Evolutionary conservation across 2,113 vertebrate species (phyloP).

Genomic region (Calyptomena viridis): DNA sequence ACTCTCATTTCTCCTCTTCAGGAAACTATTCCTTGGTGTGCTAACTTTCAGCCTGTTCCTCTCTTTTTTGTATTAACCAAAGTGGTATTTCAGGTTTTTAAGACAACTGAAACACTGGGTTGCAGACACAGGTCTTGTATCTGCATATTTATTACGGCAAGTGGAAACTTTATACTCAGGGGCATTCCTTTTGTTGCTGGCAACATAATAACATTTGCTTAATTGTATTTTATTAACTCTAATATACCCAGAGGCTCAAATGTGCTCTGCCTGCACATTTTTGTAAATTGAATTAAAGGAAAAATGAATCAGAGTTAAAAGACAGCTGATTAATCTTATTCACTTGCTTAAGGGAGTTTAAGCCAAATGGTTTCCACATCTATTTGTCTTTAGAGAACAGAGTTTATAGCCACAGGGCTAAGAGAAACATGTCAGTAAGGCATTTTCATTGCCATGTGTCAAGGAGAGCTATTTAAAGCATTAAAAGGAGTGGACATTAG

Average conservation of each 20-base stretch:
- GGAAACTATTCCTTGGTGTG: background rate
- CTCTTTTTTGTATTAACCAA: background rate
- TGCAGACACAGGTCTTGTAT: background rate
- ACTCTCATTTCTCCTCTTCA: background rate
- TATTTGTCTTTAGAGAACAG: conserved; percentile 41
- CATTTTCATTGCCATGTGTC: conserved; percentile 10
- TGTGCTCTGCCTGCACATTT: background rate
- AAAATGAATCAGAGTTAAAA: conserved; percentile 57
- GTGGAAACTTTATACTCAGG: background rate
- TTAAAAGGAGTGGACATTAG: background rate
- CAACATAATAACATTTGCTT: conserved; percentile 56
- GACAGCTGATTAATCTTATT: conserved; percentile 61
- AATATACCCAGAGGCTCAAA: conserved; percentile 50
- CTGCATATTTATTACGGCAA: background rate
- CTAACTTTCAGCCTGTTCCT: background rate
- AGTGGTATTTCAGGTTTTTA: background rate
- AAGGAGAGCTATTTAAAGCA: conserved; percentile 41
- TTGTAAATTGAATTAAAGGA: conserved; percentile 56
- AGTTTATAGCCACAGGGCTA: conserved; percentile 3
- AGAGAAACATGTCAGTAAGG: conserved; percentile 27
- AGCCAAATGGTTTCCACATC: conserved; percentile 46
- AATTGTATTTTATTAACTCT: conserved; percentile 65
- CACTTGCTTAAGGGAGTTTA: conserved; percentile 35
- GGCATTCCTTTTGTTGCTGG: conserved; percentile 52
- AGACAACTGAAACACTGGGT: background rate